A percentile compares a stretch with the other conserved stretches of the same genome.
phyloP scores from a whole-genome alignment of 2,113 vertebrate genomes.

The Siniperca knerii region DNA sequence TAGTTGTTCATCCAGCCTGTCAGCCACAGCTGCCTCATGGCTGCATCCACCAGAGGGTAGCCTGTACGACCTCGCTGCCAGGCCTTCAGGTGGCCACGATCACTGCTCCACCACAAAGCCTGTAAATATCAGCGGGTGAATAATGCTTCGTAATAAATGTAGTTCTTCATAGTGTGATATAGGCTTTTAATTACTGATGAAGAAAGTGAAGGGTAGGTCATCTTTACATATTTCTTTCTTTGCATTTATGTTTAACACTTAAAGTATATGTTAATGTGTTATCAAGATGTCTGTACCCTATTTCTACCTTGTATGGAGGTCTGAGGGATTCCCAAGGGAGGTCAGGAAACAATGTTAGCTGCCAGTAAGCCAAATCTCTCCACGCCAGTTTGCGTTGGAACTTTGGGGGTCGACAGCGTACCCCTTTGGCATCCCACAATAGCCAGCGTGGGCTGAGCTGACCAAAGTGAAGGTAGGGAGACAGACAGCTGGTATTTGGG shows the following conservation, averaged over 20 bases:
- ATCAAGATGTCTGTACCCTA: background rate
- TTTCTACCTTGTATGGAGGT: conserved; percentile 79
- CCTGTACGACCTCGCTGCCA: conserved; percentile 82
- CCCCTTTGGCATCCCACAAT: conserved; percentile 78
- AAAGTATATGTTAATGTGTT: too few relatives aligned
- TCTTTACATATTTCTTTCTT: background rate
- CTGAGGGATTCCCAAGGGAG: conserved; percentile 83
- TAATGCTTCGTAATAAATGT: background rate
- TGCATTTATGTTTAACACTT: background rate
- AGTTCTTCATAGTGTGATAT: background rate
- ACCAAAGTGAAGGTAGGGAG: conserved; percentile 85
- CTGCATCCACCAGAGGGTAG: conserved; percentile 82
- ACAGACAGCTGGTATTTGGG: conserved; percentile 83
- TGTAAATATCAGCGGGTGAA: conserved; percentile 41
- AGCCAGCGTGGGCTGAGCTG: conserved; percentile 82
- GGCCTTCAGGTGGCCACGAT: conserved; percentile 74
- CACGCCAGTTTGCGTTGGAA: conserved; percentile 84
- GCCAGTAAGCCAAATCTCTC: conserved; percentile 84
- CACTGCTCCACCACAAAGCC: conserved; percentile 76
- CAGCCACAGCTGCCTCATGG: conserved; percentile 84
- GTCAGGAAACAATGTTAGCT: conserved; percentile 81
- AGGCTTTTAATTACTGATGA: background rate
- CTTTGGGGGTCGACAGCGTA: conserved; percentile 75
- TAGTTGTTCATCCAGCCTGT: conserved; percentile 85
- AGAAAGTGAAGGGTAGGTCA: background rate